Evolutionary conservation across 1,140 invertebrate genomes (phyloP).

Genomic region (Asbolus verrucosus): DNA sequence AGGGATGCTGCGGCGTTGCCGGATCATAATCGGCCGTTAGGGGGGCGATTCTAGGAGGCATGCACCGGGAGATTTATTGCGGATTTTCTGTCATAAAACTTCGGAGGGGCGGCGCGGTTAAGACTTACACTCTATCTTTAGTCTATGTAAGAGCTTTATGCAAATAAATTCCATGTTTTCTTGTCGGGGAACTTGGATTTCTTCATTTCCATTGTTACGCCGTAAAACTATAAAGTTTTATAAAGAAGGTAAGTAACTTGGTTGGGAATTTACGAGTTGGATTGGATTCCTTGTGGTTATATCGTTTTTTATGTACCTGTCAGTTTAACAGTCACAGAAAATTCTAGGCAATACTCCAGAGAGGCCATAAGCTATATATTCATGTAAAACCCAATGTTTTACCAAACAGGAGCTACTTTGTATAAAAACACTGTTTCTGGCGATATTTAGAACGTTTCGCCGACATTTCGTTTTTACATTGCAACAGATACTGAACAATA

Average conservation of each 20-base stretch:
- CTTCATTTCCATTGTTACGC: neutral
- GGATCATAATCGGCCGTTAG: slow-evolving; percentile 2
- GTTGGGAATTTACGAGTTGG: neutral
- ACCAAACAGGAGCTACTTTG: no score
- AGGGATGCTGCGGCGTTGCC: neutral
- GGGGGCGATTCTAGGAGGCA: neutral
- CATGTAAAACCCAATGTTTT: no score
- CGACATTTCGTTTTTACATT: no score
- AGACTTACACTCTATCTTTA: neutral
- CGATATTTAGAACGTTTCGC: no score
- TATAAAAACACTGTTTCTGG: no score
- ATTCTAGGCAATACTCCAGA: neutral
- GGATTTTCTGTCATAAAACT: slow-evolving; percentile 17
- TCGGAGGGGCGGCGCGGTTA: no score
- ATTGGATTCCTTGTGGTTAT: no score
- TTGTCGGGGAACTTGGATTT: no score
- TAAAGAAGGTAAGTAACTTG: neutral
- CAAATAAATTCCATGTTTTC: neutral
- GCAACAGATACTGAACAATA: no score
- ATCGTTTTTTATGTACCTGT: no score
- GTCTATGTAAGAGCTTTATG: neutral
- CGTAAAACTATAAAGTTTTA: slow-evolving; percentile 5
- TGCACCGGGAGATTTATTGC: slow-evolving; percentile 25
- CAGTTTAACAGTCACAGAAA: neutral
- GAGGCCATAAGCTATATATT: neutral